Evolutionary conservation across 2,113 vertebrate genomes (phyloP).

Genomic region (Colaptes auratus): DNA sequence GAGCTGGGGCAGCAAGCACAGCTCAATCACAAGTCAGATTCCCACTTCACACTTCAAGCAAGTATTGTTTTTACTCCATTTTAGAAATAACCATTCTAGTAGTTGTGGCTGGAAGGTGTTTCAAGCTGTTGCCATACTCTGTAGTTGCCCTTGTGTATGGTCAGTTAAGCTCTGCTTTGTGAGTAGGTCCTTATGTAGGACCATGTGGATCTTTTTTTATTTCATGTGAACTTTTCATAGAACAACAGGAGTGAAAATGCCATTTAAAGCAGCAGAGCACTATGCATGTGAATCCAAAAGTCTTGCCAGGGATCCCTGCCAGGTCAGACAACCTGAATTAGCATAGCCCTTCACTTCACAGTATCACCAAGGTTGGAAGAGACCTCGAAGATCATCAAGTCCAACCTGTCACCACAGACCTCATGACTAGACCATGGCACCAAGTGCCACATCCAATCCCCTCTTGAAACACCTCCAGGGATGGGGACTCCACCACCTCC

Average conservation of each 20-base stretch:
- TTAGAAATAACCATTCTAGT: neutral
- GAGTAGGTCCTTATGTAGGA: neutral
- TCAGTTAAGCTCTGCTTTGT: neutral
- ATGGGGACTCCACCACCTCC: too few species aligned
- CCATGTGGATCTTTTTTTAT: neutral
- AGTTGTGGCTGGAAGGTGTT: constrained; percentile 5
- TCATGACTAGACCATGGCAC: too few species aligned
- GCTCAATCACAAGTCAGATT: neutral
- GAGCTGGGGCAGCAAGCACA: neutral
- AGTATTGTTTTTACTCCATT: neutral
- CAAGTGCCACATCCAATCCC: too few species aligned
- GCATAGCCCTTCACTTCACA: neutral
- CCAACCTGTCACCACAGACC: too few species aligned
- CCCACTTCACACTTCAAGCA: neutral
- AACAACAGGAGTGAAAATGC: neutral
- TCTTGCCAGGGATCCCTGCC: neutral
- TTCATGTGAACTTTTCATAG: neutral
- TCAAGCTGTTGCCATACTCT: neutral
- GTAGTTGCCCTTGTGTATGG: neutral
- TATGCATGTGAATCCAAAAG: neutral
- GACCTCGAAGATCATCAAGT: too few species aligned
- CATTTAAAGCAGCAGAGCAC: neutral
- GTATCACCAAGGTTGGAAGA: too few species aligned
- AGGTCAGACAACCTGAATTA: neutral
- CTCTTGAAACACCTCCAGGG: too few species aligned